A percentile compares a stretch with the other conserved stretches of the same genome.
Evolutionary conservation across 2,888 invertebrate species (phyloP).

Genomic region (Apomyelois bistriatella): DNA sequence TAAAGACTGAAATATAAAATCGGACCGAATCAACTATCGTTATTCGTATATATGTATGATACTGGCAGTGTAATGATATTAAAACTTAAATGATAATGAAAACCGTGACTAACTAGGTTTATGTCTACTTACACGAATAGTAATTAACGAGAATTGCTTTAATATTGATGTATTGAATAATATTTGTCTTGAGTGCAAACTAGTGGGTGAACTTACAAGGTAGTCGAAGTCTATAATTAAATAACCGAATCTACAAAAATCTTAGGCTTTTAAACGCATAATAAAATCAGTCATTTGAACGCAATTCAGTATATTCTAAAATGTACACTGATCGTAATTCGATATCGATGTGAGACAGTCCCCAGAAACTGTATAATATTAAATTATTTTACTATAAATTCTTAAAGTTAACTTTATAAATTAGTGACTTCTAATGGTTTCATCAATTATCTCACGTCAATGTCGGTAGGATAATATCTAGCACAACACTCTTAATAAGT

Average conservation of each 20-base stretch:
- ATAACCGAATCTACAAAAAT: slow-evolving; percentile 72
- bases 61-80: slow-evolving; percentile 76
- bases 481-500: slow-evolving; percentile 80
- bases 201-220: slow-evolving; percentile 73
- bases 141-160: slow-evolving; percentile 77
- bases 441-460: slow-evolving; percentile 69
- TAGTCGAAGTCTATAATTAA: slow-evolving; percentile 66
- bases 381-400: slow-evolving; percentile 72
- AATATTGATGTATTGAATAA: slow-evolving; percentile 63
- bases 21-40: slow-evolving; percentile 71
- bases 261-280: slow-evolving; percentile 78
- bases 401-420: slow-evolving; percentile 75
- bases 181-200: slow-evolving; percentile 72
- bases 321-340: slow-evolving; percentile 75
- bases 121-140: slow-evolving; percentile 71
- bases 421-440: slow-evolving; percentile 75
- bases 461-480: slow-evolving; percentile 71
- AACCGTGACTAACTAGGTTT: slow-evolving; percentile 48
- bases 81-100: slow-evolving; percentile 52
- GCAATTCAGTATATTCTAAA: slow-evolving; percentile 77
- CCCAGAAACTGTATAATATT: slow-evolving; percentile 55
- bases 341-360: slow-evolving; percentile 72
- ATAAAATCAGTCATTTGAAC: slow-evolving; percentile 80
- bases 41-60: slow-evolving; percentile 72
- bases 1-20: slow-evolving; percentile 77